These are phyloP conservation scores for Crepidodera aurea DNA, from an alignment of 2,888 invertebrate species.

Conservation along the genomic window DNA sequence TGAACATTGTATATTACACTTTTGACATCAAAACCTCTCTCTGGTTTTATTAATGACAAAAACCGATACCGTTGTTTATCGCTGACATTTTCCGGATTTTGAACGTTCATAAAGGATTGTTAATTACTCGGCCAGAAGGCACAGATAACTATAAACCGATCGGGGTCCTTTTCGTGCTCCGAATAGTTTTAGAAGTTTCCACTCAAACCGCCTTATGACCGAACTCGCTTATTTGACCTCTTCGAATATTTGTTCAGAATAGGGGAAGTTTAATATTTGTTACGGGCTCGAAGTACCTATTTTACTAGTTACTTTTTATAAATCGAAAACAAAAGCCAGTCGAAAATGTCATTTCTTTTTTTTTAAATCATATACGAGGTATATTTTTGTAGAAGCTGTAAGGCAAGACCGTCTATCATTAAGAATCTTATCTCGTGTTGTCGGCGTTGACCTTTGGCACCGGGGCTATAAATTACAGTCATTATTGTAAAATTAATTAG, in stretches of 20 bases:
- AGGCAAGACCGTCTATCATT: too few species aligned
- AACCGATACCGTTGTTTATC: constrained; percentile 16
- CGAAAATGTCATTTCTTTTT: too few species aligned
- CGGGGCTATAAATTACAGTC: constrained; percentile 21
- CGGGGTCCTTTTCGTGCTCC: constrained; percentile 5
- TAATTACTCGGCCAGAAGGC: constrained; percentile 26
- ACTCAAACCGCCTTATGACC: constrained; percentile 9
- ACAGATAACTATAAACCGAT: constrained; percentile 22
- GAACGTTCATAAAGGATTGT: constrained; percentile 28
- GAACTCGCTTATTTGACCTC: neutral
- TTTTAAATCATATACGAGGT: too few species aligned
- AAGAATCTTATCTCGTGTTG: constrained; percentile 11
- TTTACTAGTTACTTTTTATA: too few species aligned
- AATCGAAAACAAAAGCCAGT: too few species aligned
- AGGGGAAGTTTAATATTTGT: neutral
- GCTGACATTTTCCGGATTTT: constrained; percentile 21
- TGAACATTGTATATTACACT: too few species aligned
- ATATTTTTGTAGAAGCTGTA: too few species aligned
- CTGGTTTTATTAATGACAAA: neutral
- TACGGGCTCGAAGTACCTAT: too few species aligned
- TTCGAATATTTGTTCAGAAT: neutral
- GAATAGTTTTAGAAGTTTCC: constrained; percentile 13
- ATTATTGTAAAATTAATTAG: constrained; percentile 26
- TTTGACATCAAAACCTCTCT: too few species aligned
- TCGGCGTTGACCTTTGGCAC: constrained; percentile 4